phyloP scores from a whole-genome alignment of 2,888 invertebrate genomes.

The Neuroscelio doddi region DNA sequence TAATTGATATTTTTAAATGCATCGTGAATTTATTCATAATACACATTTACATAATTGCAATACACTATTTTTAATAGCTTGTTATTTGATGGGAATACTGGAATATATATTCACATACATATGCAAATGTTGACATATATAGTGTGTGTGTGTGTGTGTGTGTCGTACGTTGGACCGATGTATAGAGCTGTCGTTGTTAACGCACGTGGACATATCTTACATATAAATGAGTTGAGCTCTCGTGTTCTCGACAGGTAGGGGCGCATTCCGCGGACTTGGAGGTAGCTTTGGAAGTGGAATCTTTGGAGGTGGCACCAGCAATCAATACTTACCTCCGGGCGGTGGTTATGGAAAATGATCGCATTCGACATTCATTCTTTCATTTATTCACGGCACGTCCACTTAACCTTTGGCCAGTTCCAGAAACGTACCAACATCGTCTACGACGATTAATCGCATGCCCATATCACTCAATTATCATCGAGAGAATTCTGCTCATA shows the following conservation, averaged over 20 bases:
- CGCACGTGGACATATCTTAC: conserved; percentile 48
- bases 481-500: neutral
- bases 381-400: conserved; percentile 29
- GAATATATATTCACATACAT: too few species aligned
- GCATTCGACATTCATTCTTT: conserved; percentile 20
- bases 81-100: too few species aligned
- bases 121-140: too few species aligned
- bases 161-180: too few species aligned
- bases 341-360: conserved; percentile 65
- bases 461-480: neutral
- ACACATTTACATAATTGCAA: too few species aligned
- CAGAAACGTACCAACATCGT: neutral
- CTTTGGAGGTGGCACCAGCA: conserved; percentile 51
- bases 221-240: conserved; percentile 60
- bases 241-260: conserved; percentile 57
- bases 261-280: conserved; percentile 48
- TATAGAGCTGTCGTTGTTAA: conserved; percentile 27
- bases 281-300: conserved; percentile 43
- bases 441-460: neutral
- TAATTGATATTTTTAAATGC: too few species aligned
- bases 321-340: conserved; percentile 68
- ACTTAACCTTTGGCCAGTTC: conserved; percentile 21
- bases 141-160: too few species aligned
- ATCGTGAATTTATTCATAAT: too few species aligned
- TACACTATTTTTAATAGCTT: neutral